These are phyloP conservation scores for Petrolisthes cinctipes DNA, from an alignment of 2,888 invertebrate genomes.

Conservation along the genomic window DNA sequence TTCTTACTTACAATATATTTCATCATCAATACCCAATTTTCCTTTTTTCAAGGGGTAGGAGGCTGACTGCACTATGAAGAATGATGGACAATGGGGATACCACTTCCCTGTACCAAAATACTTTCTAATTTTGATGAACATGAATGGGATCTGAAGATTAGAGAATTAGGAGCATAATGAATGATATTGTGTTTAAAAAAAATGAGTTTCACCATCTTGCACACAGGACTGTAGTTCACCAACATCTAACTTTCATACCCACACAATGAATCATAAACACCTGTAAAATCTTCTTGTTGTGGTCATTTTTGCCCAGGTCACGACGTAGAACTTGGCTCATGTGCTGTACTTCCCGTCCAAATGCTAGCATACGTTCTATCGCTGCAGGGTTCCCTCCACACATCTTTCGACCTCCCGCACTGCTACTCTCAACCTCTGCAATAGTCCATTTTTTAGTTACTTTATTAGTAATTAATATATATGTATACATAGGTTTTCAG, in stretches of 20 bases:
- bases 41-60: too few species aligned
- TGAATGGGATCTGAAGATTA: too few species aligned
- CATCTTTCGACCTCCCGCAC: conserved; percentile 67
- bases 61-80: too few species aligned
- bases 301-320: conserved; percentile 84
- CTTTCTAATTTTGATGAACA: too few species aligned
- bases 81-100: too few species aligned
- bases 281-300: conserved; percentile 92
- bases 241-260: not conserved
- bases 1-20: too few species aligned
- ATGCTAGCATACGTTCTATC: conserved; percentile 93
- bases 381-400: conserved; percentile 83
- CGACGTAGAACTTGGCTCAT: conserved; percentile 88
- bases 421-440: conserved; percentile 51
- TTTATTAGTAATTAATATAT: not conserved
- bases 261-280: conserved; percentile 70
- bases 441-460: not conserved
- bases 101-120: too few species aligned
- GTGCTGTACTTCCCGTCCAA: conserved; percentile 92
- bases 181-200: too few species aligned
- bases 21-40: too few species aligned
- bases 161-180: too few species aligned
- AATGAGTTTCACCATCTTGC: too few species aligned
- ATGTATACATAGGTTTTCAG: not conserved
- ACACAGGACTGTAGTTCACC: too few species aligned